Evolutionary conservation across 1,140 invertebrate species (phyloP).

Genomic region (Brachionus asplanchnoidis): DNA sequence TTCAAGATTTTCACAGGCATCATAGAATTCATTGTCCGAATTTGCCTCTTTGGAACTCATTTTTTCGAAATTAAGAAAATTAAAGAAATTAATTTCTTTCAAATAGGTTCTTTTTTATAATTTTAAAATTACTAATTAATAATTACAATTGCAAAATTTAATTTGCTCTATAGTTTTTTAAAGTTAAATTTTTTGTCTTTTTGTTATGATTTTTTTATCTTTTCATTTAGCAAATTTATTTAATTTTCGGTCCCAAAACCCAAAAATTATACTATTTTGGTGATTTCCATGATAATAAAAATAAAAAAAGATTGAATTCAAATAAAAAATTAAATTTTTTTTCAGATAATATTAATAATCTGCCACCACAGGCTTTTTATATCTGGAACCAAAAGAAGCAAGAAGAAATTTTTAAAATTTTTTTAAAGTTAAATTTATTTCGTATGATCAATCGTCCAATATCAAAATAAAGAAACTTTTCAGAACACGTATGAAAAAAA

Average conservation of each 20-base stretch:
- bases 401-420: no score
- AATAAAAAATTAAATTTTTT: no score
- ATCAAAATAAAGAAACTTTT: no score
- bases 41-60: conserved; percentile 3
- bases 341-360: no score
- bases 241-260: background rate
- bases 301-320: no score
- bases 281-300: no score
- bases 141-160: background rate
- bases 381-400: no score
- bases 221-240: background rate
- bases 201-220: background rate
- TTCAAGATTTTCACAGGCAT: conserved; percentile 1
- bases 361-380: no score
- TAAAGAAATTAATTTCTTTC: background rate
- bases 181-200: background rate
- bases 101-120: background rate
- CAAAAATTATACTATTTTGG: no score
- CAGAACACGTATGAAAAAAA: no score
- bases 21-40: conserved; percentile 22
- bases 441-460: no score
- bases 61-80: conserved; percentile 1
- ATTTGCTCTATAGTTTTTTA: background rate
- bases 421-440: no score
- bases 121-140: background rate